phyloP scores from a whole-genome alignment of 2,888 invertebrate species.

The Cistogaster globosa region DNA sequence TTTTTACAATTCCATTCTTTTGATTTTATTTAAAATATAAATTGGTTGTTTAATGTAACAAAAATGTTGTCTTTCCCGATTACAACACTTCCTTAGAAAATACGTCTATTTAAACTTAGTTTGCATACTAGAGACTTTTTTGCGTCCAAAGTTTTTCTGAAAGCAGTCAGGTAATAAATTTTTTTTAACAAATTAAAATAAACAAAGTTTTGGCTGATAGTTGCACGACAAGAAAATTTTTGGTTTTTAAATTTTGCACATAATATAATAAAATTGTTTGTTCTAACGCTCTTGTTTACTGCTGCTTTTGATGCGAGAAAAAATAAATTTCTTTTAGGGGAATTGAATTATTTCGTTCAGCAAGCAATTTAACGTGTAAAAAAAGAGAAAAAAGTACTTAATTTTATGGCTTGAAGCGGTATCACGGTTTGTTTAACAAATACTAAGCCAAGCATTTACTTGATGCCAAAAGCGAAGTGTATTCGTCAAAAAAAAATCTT shows the following conservation, averaged over 20 bases:
- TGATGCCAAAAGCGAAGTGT: conserved; percentile 27
- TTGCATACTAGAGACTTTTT: no score
- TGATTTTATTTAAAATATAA: no score
- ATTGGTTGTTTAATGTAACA: no score
- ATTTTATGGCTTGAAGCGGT: conserved; percentile 55
- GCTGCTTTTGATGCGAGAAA: not conserved
- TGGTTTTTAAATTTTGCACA: conserved; percentile 13
- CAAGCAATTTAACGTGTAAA: conserved; percentile 17
- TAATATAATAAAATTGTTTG: not conserved
- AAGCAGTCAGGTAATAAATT: conserved; percentile 59
- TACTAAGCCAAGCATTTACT: conserved; percentile 67
- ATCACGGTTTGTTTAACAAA: conserved; percentile 66
- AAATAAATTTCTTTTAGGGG: conserved; percentile 26
- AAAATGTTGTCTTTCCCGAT: no score
- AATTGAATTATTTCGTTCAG: conserved; percentile 59
- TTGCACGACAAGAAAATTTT: conserved; percentile 57
- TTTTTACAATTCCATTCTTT: no score
- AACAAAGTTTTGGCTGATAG: conserved; percentile 52
- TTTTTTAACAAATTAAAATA: conserved; percentile 59
- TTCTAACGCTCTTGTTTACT: not conserved
- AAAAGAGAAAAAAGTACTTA: conserved; percentile 29
- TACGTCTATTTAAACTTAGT: no score
- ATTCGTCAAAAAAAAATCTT: conserved; percentile 29
- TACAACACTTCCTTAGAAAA: no score
- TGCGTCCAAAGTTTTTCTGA: conserved; percentile 13